Percentiles rank a stretch among this genome's conserved stretches.
These are phyloP conservation scores for Harpalus rubripes DNA, from an alignment of 2,888 invertebrate genomes.

Conservation along the genomic window DNA sequence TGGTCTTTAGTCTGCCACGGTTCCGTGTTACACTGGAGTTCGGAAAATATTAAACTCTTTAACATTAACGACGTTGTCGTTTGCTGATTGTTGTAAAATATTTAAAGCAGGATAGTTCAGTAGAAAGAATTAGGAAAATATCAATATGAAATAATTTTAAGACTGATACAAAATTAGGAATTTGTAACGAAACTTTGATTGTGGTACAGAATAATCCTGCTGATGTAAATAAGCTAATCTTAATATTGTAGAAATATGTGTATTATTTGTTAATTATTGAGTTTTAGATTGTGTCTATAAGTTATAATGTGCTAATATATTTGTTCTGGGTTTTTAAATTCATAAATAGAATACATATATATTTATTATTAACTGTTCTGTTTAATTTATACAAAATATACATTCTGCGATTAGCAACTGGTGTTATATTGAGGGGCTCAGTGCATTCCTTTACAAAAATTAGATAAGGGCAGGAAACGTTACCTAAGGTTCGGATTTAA, in stretches of 20 bases:
- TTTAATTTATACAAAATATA: background rate
- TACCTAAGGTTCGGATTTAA: no score
- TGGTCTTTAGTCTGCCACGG: slow-evolving; percentile 91
- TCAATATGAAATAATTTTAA: slow-evolving; percentile 56
- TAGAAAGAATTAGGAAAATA: slow-evolving; percentile 34
- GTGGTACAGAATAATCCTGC: slow-evolving; percentile 38
- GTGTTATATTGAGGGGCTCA: background rate
- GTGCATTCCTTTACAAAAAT: no score
- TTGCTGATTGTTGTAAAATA: slow-evolving; percentile 65
- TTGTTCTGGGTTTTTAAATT: slow-evolving; percentile 54
- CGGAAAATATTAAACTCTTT: slow-evolving; percentile 70
- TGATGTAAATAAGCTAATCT: slow-evolving; percentile 50
- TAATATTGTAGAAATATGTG: slow-evolving; percentile 39
- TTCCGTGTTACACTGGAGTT: slow-evolving; percentile 75
- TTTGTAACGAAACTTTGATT: slow-evolving; percentile 24
- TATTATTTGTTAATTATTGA: slow-evolving; percentile 29
- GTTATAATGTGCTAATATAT: slow-evolving; percentile 48
- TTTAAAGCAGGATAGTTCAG: slow-evolving; percentile 50
- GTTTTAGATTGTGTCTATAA: slow-evolving; percentile 47
- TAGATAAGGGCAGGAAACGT: no score
- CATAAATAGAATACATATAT: slow-evolving; percentile 52
- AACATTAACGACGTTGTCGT: slow-evolving; percentile 66
- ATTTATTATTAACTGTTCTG: slow-evolving; percentile 37
- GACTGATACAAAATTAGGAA: slow-evolving; percentile 53
- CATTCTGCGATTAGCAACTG: background rate